phyloP scores from a whole-genome alignment of 2,113 vertebrate genomes.

The Anolis sagrei region DNA sequence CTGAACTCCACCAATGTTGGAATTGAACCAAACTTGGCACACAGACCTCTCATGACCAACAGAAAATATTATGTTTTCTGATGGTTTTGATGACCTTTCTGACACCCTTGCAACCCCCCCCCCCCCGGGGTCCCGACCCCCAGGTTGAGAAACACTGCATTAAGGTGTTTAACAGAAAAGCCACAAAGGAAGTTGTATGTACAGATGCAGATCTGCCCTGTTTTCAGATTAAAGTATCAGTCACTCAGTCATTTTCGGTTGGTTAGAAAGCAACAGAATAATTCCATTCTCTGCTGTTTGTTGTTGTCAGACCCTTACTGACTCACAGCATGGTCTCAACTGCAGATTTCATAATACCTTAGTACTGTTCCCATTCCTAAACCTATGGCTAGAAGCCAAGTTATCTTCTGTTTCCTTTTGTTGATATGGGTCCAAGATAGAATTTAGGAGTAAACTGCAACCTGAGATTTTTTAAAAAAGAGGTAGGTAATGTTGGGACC shows the following conservation, averaged over 20 bases:
- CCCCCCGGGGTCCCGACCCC: too few relatives aligned
- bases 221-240: neutral
- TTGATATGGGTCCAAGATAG: neutral
- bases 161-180: neutral
- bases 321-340: neutral
- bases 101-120: too few relatives aligned
- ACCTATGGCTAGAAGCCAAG: neutral
- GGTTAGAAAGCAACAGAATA: neutral
- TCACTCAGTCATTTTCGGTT: neutral
- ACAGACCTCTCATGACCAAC: too few relatives aligned
- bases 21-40: too few relatives aligned
- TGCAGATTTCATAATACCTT: neutral
- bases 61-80: too few relatives aligned
- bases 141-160: too few relatives aligned
- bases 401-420: neutral
- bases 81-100: too few relatives aligned
- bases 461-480: neutral
- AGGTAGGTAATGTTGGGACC: neutral
- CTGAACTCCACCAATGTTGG: too few relatives aligned
- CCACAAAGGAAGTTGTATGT: neutral
- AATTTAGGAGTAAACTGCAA: neutral
- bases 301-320: neutral
- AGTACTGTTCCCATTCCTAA: neutral
- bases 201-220: too few relatives aligned
- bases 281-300: neutral